These are phyloP conservation scores for Abrostola tripartita DNA, from an alignment of 2,888 invertebrate species.

Conservation along the genomic window DNA sequence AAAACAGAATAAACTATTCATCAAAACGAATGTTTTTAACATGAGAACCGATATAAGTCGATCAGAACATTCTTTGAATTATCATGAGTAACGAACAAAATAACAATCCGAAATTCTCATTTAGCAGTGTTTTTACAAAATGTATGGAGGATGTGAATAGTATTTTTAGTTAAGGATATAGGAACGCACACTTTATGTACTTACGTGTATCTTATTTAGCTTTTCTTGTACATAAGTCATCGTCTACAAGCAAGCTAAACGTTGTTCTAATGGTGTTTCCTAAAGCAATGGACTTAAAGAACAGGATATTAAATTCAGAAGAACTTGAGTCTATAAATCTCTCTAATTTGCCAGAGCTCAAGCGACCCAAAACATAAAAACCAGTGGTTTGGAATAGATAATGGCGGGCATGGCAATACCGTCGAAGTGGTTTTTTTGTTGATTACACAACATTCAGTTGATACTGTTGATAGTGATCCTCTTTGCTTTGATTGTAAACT, in stretches of 20 bases:
- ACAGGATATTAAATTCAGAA: neutral
- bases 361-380: slow-evolving; percentile 28
- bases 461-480: slow-evolving; percentile 6
- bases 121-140: too few relatives aligned
- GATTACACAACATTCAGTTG: slow-evolving; percentile 29
- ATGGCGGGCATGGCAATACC: slow-evolving; percentile 22
- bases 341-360: slow-evolving; percentile 33
- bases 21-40: slow-evolving; percentile 2
- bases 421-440: slow-evolving; percentile 27
- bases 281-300: neutral
- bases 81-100: neutral
- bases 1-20: slow-evolving; percentile 1
- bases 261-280: neutral
- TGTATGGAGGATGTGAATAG: too few relatives aligned
- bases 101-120: neutral
- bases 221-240: too few relatives aligned
- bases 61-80: neutral
- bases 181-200: too few relatives aligned
- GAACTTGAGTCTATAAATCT: neutral
- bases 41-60: neutral
- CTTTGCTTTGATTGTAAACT: slow-evolving; percentile 41
- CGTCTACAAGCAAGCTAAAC: too few relatives aligned
- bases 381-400: slow-evolving; percentile 51
- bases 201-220: too few relatives aligned
- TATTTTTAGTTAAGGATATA: too few relatives aligned